A percentile compares a stretch with the other conserved stretches of the same genome.
These are phyloP conservation scores for Epinotia nisella DNA, from an alignment of 2,888 invertebrate genomes.

Conservation along the genomic window DNA sequence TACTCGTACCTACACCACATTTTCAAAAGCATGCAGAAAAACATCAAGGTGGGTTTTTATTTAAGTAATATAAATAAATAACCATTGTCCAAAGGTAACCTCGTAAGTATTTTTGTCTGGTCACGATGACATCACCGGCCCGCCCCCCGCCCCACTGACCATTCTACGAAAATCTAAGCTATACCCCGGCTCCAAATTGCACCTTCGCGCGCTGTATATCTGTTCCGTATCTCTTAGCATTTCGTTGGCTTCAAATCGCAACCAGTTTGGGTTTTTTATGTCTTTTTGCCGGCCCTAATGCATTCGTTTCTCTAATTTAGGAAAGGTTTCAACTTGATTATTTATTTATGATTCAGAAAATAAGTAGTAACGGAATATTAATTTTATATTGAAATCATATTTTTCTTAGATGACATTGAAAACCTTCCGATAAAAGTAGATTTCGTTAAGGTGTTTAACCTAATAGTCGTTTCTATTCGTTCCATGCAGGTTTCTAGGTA, in stretches of 20 bases:
- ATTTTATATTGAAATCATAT: neutral
- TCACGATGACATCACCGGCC: constrained; percentile 74
- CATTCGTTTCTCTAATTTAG: constrained; percentile 13
- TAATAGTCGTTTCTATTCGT: neutral
- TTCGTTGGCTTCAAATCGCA: constrained; percentile 64
- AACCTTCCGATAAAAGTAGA: neutral
- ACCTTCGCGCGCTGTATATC: constrained; percentile 61
- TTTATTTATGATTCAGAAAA: constrained; percentile 14
- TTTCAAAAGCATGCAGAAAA: no score
- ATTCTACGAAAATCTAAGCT: constrained; percentile 74
- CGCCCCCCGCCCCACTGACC: constrained; percentile 64
- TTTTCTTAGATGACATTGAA: no score
- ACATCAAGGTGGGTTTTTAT: neutral
- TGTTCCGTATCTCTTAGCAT: constrained; percentile 67
- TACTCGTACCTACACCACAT: no score
- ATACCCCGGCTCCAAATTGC: constrained; percentile 65
- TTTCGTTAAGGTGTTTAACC: neutral
- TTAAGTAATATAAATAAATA: constrained; percentile 7
- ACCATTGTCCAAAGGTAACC: constrained; percentile 67
- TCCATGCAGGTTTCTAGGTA: neutral
- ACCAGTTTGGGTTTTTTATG: constrained; percentile 70
- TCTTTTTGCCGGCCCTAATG: constrained; percentile 53
- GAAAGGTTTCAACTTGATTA: constrained; percentile 22
- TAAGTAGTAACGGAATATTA: constrained; percentile 3
- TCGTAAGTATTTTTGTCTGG: constrained; percentile 55